These are phyloP conservation scores for Catocala sponsa DNA, from an alignment of 2,888 invertebrate genomes.

Conservation along the genomic window DNA sequence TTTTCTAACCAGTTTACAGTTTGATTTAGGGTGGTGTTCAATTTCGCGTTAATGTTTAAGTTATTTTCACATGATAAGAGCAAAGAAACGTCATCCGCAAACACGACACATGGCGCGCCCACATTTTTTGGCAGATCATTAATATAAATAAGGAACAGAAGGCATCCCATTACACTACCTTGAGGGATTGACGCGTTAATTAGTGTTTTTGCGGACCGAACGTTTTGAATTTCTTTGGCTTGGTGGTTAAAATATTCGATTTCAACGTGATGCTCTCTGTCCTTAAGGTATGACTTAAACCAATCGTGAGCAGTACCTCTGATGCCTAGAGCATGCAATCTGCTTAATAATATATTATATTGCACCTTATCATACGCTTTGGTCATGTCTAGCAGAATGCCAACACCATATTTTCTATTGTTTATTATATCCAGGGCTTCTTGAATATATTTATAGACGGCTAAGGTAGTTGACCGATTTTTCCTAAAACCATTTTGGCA, in stretches of 20 bases:
- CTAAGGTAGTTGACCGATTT: too few relatives aligned
- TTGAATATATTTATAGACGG: too few relatives aligned
- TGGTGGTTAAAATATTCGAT: conserved; percentile 2
- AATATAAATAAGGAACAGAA: not conserved
- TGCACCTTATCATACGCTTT: too few relatives aligned
- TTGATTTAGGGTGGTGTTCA: not conserved
- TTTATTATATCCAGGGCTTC: too few relatives aligned
- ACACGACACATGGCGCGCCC: not conserved
- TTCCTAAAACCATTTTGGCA: too few relatives aligned
- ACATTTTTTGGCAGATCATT: not conserved
- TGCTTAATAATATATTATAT: too few relatives aligned
- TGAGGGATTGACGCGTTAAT: not conserved
- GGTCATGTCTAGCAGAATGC: too few relatives aligned
- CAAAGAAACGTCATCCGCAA: not conserved
- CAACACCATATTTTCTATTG: too few relatives aligned
- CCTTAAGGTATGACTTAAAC: conserved; percentile 5
- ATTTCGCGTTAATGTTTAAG: not conserved
- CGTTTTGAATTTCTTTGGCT: not conserved
- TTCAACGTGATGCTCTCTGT: conserved; percentile 3
- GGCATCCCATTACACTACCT: not conserved
- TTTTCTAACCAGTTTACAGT: too few relatives aligned
- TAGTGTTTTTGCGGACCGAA: not conserved
- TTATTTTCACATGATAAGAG: not conserved
- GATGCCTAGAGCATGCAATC: not conserved
- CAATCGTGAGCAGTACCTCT: not conserved